These are phyloP conservation scores for Iguana delicatissima DNA, from an alignment of 2,797 vertebrate genomes.

Conservation along the genomic window DNA sequence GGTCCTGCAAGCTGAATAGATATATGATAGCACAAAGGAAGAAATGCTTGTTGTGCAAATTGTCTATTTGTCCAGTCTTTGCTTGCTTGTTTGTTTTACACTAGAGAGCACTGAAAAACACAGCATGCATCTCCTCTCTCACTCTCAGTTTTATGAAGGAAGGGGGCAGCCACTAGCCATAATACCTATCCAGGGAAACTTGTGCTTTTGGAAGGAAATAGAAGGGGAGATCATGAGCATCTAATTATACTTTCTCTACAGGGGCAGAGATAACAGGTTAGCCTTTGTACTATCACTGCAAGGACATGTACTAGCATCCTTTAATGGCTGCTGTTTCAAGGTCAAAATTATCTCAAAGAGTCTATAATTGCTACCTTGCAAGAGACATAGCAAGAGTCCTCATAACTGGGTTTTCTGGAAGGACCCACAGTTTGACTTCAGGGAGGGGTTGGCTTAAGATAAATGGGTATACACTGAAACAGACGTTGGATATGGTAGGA, in stretches of 20 bases:
- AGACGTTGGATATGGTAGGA: not conserved
- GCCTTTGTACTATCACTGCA: not conserved
- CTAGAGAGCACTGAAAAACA: not conserved
- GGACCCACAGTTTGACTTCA: not conserved
- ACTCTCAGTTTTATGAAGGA: not conserved
- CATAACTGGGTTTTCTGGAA: not conserved
- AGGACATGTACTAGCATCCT: not conserved
- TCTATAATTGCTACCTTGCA: not conserved
- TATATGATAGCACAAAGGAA: too few species aligned
- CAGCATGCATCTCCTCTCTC: not conserved
- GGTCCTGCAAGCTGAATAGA: too few species aligned
- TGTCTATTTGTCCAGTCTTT: too few species aligned
- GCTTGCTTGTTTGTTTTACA: not conserved
- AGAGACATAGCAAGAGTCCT: not conserved
- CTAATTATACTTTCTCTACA: not conserved
- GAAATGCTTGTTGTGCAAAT: too few species aligned
- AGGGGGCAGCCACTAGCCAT: not conserved
- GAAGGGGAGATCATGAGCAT: not conserved
- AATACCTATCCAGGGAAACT: not conserved
- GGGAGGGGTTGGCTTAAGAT: not conserved
- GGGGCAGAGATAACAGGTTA: not conserved
- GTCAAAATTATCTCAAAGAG: not conserved
- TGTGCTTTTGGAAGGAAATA: too few species aligned
- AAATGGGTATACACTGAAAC: not conserved
- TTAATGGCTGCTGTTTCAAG: not conserved